Evolutionary conservation across 2,888 invertebrate species (phyloP).

Genomic region (Trachelus troglodyta): DNA sequence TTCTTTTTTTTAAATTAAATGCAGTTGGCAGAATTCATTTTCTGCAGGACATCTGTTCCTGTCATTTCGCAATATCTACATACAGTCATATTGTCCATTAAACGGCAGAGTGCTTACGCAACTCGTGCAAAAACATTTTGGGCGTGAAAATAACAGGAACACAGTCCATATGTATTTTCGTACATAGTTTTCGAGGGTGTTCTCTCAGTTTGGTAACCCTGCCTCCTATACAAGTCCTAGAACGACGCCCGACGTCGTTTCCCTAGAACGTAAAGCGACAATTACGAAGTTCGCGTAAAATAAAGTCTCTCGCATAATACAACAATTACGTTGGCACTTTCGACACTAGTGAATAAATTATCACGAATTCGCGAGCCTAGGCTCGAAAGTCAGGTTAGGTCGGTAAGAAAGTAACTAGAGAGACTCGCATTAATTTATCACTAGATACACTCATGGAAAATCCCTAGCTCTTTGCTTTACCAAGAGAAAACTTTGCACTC

Average conservation of each 20-base stretch:
- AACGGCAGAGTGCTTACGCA: background rate
- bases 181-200: background rate
- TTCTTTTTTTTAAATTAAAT: background rate
- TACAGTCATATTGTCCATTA: background rate
- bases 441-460: background rate
- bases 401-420: background rate
- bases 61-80: background rate
- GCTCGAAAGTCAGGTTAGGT: background rate
- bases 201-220: background rate
- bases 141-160: background rate
- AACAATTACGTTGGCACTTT: slow-evolving; percentile 3
- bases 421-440: background rate
- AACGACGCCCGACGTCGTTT: background rate
- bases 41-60: background rate
- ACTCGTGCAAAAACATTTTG: background rate
- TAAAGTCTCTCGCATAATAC: slow-evolving; percentile 1
- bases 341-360: background rate
- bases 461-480: background rate
- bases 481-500: background rate
- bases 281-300: slow-evolving; percentile 2
- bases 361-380: background rate
- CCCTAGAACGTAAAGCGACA: background rate
- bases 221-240: background rate
- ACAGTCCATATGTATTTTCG: background rate
- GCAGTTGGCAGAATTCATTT: background rate